Evolutionary conservation across 2,113 vertebrate genomes (phyloP).

Genomic region (Ptilonorhynchus violaceus): DNA sequence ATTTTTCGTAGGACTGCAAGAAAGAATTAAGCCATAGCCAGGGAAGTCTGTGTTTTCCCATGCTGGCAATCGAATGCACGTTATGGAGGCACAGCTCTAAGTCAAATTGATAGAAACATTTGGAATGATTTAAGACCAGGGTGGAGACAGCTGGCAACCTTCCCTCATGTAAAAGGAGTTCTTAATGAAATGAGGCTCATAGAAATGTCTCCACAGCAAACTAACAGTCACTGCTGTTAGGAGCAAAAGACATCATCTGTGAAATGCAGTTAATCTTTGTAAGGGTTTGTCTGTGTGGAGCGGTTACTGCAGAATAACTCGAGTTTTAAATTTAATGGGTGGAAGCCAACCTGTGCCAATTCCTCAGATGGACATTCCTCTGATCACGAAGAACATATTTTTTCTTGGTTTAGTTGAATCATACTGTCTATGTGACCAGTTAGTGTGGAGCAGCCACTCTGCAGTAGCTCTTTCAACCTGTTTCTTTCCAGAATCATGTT

Average conservation of each 20-base stretch:
- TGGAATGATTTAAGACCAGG: not conserved
- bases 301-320: not conserved
- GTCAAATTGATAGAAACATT: slow-evolving; percentile 18
- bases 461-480: not conserved
- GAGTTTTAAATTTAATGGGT: not conserved
- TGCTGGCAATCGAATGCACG: not conserved
- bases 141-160: not conserved
- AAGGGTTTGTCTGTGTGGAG: not conserved
- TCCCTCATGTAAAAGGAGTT: not conserved
- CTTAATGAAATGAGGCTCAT: slow-evolving; percentile 6
- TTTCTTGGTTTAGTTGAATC: not conserved
- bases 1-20: not conserved
- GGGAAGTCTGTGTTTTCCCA: not conserved
- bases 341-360: not conserved
- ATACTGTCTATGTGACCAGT: not conserved
- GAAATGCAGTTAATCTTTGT: slow-evolving; percentile 13
- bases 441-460: not conserved
- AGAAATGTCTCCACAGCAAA: slow-evolving; percentile 25
- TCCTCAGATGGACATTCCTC: not conserved
- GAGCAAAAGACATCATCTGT: slow-evolving; percentile 34
- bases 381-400: not conserved
- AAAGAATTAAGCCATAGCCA: not conserved
- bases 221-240: slow-evolving; percentile 6
- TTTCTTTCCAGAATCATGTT: not conserved
- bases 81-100: not conserved